phyloP scores from a whole-genome alignment of 2,888 invertebrate species.

The Blera fallax region DNA sequence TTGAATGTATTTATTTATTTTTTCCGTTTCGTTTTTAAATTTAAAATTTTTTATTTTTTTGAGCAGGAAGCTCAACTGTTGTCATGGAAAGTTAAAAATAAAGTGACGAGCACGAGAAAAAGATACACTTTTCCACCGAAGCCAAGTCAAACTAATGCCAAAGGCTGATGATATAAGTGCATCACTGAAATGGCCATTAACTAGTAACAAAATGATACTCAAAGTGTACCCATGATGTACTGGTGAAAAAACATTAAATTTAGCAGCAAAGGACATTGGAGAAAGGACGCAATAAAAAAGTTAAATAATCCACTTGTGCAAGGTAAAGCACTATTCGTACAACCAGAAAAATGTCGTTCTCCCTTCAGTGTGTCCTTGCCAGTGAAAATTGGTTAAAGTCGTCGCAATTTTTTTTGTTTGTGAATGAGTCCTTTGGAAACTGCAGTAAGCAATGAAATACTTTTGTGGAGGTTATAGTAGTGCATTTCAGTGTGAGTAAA shows the following conservation, averaged over 20 bases:
- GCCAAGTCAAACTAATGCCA: background rate
- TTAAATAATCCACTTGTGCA: background rate
- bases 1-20: background rate
- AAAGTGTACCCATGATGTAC: too few species aligned
- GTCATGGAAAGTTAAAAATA: background rate
- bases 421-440: background rate
- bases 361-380: background rate
- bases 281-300: background rate
- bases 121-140: too few species aligned
- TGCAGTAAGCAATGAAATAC: background rate
- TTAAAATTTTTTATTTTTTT: too few species aligned
- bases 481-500: background rate
- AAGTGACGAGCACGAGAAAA: background rate
- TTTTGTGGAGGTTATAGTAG: background rate
- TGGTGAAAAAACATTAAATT: background rate
- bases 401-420: background rate
- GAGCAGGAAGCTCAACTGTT: background rate
- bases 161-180: background rate
- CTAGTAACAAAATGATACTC: background rate
- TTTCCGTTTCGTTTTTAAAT: background rate
- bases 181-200: background rate
- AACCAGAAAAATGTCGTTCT: background rate
- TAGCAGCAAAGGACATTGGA: background rate
- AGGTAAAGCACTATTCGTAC: background rate
- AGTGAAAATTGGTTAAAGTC: background rate